Conservation (phyloP, 2,113 vertebrate species). For the Corythaeola cristata region DNA sequence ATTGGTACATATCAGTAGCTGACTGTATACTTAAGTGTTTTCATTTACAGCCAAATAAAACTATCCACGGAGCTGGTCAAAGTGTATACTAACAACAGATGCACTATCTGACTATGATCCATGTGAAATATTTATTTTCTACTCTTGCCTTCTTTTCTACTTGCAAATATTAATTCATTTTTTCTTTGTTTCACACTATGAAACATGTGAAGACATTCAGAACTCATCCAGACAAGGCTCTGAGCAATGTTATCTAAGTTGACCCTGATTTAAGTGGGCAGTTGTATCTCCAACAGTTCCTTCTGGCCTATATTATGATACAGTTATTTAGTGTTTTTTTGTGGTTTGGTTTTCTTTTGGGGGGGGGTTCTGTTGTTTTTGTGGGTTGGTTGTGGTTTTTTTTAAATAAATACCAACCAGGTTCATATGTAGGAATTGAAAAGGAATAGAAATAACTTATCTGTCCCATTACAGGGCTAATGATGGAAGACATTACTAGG, state of each 20-base stretch:
- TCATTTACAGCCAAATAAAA: neutral
- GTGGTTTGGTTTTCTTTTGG: too few relatives aligned
- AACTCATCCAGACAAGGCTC: neutral
- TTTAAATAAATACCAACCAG: neutral
- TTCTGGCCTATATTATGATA: neutral
- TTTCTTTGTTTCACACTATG: neutral
- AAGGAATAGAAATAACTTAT: neutral
- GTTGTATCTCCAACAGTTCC: neutral
- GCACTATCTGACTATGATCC: neutral
- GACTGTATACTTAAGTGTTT: neutral
- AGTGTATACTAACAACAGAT: neutral
- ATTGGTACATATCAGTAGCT: neutral
- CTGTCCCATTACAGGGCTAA: neutral
- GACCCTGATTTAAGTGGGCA: neutral
- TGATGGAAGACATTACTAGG: rapidly evolving
- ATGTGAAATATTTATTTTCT: neutral
- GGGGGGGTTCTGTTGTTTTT: too few relatives aligned
- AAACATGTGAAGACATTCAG: neutral
- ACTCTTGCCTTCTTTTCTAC: neutral
- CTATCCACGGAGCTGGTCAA: neutral
- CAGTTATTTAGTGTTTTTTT: neutral
- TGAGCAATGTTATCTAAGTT: neutral
- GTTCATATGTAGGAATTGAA: neutral
- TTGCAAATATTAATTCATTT: neutral
- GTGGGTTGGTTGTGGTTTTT: neutral